phyloP scores from a whole-genome alignment of 1,140 invertebrate genomes.

The Drosophila sproati region DNA sequence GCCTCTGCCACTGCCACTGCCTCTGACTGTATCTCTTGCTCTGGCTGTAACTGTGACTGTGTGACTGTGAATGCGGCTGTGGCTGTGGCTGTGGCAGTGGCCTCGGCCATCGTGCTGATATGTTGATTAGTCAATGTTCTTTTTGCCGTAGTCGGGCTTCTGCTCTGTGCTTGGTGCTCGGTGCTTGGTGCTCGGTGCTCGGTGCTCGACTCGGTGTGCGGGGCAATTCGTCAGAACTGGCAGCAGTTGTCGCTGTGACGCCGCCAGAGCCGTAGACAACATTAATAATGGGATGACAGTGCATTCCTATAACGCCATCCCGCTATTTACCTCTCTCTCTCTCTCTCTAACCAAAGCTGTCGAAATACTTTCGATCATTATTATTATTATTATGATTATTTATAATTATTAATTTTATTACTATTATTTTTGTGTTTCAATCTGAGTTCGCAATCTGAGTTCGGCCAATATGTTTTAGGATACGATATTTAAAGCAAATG shows the following conservation, averaged over 20 bases:
- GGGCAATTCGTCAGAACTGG: conserved; percentile 44
- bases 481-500: too few relatives aligned
- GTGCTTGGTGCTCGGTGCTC: too few relatives aligned
- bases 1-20: neutral
- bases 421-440: neutral
- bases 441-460: too few relatives aligned
- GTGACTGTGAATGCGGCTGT: too few relatives aligned
- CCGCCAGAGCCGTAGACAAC: conserved; percentile 44
- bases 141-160: neutral
- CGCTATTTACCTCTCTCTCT: neutral
- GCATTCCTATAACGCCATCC: neutral
- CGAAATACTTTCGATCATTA: conserved; percentile 40
- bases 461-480: too few relatives aligned
- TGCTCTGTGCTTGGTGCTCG: neutral
- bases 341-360: neutral
- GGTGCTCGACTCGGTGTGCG: conserved; percentile 19
- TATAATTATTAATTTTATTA: too few relatives aligned
- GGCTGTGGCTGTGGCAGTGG: neutral
- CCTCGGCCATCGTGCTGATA: conserved; percentile 61
- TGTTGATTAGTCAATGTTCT: conserved; percentile 72
- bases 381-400: conserved; percentile 3
- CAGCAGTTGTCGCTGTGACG: conserved; percentile 26
- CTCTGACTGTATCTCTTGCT: neutral
- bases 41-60: neutral
- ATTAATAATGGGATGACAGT: conserved; percentile 60